Percentiles rank a stretch among this genome's conserved stretches.
Evolutionary conservation across 2,797 vertebrate species (phyloP).

Genomic region (Smutsia temminckii): DNA sequence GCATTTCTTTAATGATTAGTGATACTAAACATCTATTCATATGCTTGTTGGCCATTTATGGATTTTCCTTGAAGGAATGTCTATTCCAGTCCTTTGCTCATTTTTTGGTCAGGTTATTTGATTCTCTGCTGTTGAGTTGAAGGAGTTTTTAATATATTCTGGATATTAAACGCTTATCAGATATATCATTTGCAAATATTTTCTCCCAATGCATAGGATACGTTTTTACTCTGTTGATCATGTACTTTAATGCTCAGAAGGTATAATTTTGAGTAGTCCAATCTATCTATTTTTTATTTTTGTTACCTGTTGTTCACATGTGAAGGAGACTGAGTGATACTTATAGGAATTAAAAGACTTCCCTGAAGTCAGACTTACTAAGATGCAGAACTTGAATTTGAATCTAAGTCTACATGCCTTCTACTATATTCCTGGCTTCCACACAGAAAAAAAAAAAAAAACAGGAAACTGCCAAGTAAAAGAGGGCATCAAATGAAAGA

Average conservation of each 20-base stretch:
- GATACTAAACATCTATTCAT: not conserved
- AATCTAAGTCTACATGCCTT: not conserved
- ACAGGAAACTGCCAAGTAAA: not conserved
- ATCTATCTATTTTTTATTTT: not conserved
- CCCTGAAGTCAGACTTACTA: not conserved
- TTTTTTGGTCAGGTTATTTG: not conserved
- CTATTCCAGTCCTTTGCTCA: not conserved
- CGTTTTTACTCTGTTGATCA: not conserved
- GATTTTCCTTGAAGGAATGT: not conserved
- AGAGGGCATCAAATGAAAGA: not conserved
- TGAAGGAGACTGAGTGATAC: not conserved
- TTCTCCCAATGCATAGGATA: not conserved
- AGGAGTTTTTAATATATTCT: not conserved
- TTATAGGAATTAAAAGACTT: not conserved
- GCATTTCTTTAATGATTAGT: not conserved
- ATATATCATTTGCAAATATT: not conserved
- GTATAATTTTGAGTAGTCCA: not conserved
- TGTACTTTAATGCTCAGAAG: not conserved
- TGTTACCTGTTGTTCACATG: not conserved
- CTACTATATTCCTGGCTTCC: not conserved
- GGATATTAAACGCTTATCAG: not conserved
- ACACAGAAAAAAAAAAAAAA: not conserved
- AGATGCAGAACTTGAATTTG: not conserved
- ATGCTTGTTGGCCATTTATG: not conserved
- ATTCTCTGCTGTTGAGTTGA: not conserved